Evolutionary conservation across 2,888 invertebrate species (phyloP).

Genomic region (Mesorhabditis belari): DNA sequence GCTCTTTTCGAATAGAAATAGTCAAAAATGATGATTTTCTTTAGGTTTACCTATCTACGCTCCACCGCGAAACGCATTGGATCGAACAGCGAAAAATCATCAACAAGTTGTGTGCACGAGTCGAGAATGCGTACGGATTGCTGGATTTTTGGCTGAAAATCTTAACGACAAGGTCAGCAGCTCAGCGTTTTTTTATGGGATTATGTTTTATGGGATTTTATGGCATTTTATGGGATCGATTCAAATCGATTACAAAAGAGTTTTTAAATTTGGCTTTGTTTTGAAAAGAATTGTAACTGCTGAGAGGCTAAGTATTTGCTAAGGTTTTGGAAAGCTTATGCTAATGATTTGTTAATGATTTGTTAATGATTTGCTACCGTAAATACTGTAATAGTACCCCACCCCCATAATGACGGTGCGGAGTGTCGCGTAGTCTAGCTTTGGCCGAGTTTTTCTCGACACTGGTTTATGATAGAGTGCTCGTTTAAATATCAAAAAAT

Average conservation of each 20-base stretch:
- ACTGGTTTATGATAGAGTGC: too few species aligned
- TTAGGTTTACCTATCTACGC: slow-evolving; percentile 6
- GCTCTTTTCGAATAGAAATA: too few species aligned
- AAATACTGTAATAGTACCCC: too few species aligned
- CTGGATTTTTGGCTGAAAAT: slow-evolving; percentile 44
- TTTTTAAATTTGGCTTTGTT: background rate
- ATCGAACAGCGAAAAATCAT: slow-evolving; percentile 27
- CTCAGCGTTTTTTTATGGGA: background rate
- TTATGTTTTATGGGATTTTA: background rate
- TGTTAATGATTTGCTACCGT: too few species aligned
- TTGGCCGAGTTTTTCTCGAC: too few species aligned
- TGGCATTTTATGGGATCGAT: too few species aligned
- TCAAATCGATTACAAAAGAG: background rate
- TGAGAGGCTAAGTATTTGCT: background rate
- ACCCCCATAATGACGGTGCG: too few species aligned
- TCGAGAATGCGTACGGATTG: slow-evolving; percentile 41
- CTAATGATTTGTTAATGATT: background rate
- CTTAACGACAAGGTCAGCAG: slow-evolving; percentile 37
- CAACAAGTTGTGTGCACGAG: slow-evolving; percentile 43
- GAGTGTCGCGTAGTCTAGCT: too few species aligned
- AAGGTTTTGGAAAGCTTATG: background rate
- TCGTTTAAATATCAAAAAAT: too few species aligned
- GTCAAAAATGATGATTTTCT: background rate
- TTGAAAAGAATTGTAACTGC: background rate
- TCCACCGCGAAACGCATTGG: slow-evolving; percentile 10